These are phyloP conservation scores for Fulica atra DNA, from an alignment of 2,113 vertebrate species.

Conservation along the genomic window DNA sequence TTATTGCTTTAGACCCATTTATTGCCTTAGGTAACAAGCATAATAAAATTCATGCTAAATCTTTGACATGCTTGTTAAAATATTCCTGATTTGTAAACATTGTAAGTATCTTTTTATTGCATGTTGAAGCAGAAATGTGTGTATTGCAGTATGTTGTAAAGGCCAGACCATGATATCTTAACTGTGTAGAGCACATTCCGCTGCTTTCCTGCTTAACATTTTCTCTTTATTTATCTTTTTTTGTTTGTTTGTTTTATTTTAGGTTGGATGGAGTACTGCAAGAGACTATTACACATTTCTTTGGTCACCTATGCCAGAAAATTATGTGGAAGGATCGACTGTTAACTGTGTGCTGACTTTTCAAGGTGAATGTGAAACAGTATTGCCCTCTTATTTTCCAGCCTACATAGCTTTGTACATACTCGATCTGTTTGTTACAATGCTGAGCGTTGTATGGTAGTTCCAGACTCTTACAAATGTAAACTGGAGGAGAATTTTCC, in stretches of 20 bases:
- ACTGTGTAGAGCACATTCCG: not conserved
- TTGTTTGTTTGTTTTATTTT: conserved; percentile 47
- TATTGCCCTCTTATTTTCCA: not conserved
- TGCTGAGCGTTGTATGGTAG: not conserved
- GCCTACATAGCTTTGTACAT: not conserved
- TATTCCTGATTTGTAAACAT: conserved; percentile 61
- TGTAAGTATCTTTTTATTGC: conserved; percentile 55
- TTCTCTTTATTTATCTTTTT: not conserved
- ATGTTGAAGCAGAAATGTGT: conserved; percentile 25
- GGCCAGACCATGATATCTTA: not conserved
- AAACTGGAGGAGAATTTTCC: not conserved
- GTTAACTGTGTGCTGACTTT: conserved; percentile 92
- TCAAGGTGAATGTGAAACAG: conserved; percentile 84
- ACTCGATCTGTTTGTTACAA: not conserved
- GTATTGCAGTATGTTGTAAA: not conserved
- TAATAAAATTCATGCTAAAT: conserved; percentile 66
- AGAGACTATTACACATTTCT: conserved; percentile 99
- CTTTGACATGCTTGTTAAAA: conserved; percentile 69
- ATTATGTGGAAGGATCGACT: conserved; percentile 88
- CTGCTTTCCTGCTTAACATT: not conserved
- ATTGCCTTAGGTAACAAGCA: conserved; percentile 53
- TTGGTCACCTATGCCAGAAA: conserved; percentile 96
- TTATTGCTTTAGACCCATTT: conserved; percentile 49
- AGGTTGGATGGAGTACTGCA: conserved; percentile 99
- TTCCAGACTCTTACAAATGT: not conserved